These are phyloP conservation scores for Steatornis caripensis DNA, from an alignment of 2,113 vertebrate genomes.

Conservation along the genomic window DNA sequence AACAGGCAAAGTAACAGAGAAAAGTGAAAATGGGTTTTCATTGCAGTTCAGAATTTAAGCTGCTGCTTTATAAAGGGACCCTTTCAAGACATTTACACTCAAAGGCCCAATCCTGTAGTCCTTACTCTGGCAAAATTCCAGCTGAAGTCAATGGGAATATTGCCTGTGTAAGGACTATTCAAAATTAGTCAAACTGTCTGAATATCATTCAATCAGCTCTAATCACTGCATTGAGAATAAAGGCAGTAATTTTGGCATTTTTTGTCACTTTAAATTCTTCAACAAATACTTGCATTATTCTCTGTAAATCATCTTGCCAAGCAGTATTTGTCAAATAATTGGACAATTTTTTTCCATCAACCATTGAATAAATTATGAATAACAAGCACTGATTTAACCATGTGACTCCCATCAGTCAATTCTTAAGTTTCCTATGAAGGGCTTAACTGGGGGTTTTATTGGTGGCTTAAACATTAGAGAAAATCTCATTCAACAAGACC, in stretches of 20 bases:
- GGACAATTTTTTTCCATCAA: slow-evolving; percentile 65
- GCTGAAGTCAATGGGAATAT: slow-evolving; percentile 66
- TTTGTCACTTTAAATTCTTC: slow-evolving; percentile 66
- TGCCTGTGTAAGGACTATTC: slow-evolving; percentile 61
- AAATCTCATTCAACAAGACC: slow-evolving; percentile 40
- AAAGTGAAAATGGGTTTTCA: slow-evolving; percentile 54
- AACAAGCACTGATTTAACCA: slow-evolving; percentile 59
- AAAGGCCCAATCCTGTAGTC: slow-evolving; percentile 38
- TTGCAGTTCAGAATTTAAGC: slow-evolving; percentile 46
- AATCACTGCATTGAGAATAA: slow-evolving; percentile 65
- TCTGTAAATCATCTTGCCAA: slow-evolving; percentile 62
- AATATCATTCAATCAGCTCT: slow-evolving; percentile 67
- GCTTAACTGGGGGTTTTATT: slow-evolving; percentile 31
- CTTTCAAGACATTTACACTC: slow-evolving; percentile 53
- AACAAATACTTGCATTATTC: slow-evolving; percentile 61
- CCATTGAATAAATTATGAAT: slow-evolving; percentile 69
- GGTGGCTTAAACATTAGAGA: slow-evolving; percentile 23
- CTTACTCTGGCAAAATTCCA: slow-evolving; percentile 52
- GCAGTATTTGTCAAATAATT: slow-evolving; percentile 66
- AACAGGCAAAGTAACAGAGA: slow-evolving; percentile 18
- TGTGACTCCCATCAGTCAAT: slow-evolving; percentile 58
- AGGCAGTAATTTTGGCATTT: slow-evolving; percentile 57
- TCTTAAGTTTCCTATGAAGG: slow-evolving; percentile 43
- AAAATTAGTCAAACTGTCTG: slow-evolving; percentile 64
- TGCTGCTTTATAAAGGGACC: slow-evolving; percentile 47